Base-by-base conservation (phyloP, 2,888 invertebrate species). In the Meiosimyza decipiens region DNA sequence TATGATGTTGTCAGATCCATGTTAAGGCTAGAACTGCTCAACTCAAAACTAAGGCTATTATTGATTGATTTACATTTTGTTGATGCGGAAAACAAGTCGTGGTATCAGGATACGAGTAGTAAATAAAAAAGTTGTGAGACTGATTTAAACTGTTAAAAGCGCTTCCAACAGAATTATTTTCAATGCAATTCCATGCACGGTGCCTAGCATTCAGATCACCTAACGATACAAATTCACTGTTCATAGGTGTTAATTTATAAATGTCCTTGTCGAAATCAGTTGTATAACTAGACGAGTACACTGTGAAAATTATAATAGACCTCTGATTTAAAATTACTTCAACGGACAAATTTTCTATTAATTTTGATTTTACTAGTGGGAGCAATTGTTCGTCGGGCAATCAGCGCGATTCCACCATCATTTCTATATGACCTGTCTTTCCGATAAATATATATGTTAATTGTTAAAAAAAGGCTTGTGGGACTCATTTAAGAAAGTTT, bases 341-440 rank as follows among this genome's bases (percentile, higher is more conserved):
- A 52, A 52, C 52, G 13, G 52, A 52, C 16, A 52, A 52, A 52
- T 52, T 52, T 52, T 4, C 52, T 52, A 52, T 6, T 16, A 13
- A 52, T 52, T 52, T 52, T n/a, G n/a, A n/a, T n/a, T n/a, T n/a
- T n/a, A n/a, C n/a, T n/a, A 52, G 52, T 52, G 52, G 52, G 52
- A 52, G 52, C 16, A 52, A 52, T 52, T 9, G n/a, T n/a, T n/a
- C n/a, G n/a, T n/a, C n/a, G 52, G 11, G 16, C 52, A 16, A 52
- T 13, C 52, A 52, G 4, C 52, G 52, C 52, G 52, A 52, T 16
- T n/a, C 52, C 52, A 9, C 52, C 52, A 52, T 16, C 52, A 52
- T 52, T 52, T 52, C 52, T 13, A 6, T 9, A 16, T 52, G 52
- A 9, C 16, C 52, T 52, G 52, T 52, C 52, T n/a, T 52, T 52